phyloP scores from a whole-genome alignment of 1,140 invertebrate species.

The Octopus bimaculoides region DNA sequence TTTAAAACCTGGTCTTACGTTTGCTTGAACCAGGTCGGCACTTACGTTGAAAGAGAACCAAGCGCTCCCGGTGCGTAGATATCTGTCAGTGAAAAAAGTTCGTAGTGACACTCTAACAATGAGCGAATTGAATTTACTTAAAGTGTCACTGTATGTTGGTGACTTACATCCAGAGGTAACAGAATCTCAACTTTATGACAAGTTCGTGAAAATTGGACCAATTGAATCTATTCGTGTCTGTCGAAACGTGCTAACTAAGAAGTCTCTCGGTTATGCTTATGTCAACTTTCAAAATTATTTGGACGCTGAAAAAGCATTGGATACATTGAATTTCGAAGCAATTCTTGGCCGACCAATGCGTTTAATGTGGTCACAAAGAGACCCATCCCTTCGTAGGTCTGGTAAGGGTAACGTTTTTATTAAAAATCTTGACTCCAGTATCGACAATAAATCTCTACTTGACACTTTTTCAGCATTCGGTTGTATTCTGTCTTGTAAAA shows the following conservation, averaged over 20 bases:
- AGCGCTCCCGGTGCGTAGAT: too few species aligned
- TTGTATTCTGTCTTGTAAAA: constrained; percentile 98
- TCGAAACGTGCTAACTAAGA: constrained; percentile 93
- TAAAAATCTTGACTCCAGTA: constrained; percentile 97
- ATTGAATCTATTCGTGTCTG: constrained; percentile 98
- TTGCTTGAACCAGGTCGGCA: too few species aligned
- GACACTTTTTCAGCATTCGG: constrained; percentile 99
- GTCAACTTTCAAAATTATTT: constrained; percentile 99
- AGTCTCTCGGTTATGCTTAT: constrained; percentile 98
- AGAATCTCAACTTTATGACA: constrained; percentile 98
- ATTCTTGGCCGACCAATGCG: constrained; percentile 96
- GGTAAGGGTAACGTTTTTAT: constrained; percentile 99
- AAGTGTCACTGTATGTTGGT: constrained; percentile 96
- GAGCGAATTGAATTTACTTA: constrained; percentile 44
- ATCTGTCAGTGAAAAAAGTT: too few species aligned
- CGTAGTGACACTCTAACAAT: too few species aligned
- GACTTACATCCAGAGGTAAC: constrained; percentile 98
- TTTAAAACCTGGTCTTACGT: too few species aligned
- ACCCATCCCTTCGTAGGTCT: constrained; percentile 96
- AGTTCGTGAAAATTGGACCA: constrained; percentile 96
- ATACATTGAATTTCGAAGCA: constrained; percentile 99
- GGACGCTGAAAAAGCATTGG: constrained; percentile 97
- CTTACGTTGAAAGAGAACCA: too few species aligned
- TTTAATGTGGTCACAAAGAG: constrained; percentile 99
- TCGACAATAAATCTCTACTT: constrained; percentile 99